Base-by-base conservation (phyloP, 2,888 invertebrate genomes). In the Apodemia hepburni region DNA sequence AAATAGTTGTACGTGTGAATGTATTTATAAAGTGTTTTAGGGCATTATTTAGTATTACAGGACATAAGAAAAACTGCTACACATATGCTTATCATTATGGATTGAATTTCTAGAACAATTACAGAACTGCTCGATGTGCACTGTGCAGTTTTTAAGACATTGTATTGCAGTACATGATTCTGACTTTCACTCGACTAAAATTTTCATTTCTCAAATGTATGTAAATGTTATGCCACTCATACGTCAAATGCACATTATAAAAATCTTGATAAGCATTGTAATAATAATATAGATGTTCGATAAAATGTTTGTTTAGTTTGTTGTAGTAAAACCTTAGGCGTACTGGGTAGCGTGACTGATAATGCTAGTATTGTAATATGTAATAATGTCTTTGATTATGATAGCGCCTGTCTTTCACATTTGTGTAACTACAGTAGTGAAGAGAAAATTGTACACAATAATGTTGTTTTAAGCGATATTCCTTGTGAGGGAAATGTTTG, bases 391-490 rank as follows among this genome's bases (percentile, higher is more conserved):
- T 18, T 51, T 64, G 65, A 73, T 73, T 70, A 72, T 73, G 58
- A 75, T 75, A 73, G 42, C 15, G 15, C 73, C 71, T 68, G 69
- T 69, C 67, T 67, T 61, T 63, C 59, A 61, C 61, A 66, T 35
- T 67, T 66, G 65, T 66, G 71, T 68, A 68, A 66, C 60, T 68
- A 73, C 73, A 64, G 67, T 66, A 66, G 68, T 67, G 62, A 61
- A 64, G 60, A 64, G 64, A 62, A 67, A 63, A 59, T 64, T 61
- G 65, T 60, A 62, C 65, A 54, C 59, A 59, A 61, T 65, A 65
- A 61, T 58, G 61, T 61, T 66, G 60, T 64, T 65, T 58, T 38
- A 61, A 18, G 27, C 54, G 54, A 54, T 9, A 12, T 54, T 22
- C 12, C 27, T 27, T 15, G 12, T 18, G 27, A 3, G 11, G 22